Conservation (phyloP, 2,797 vertebrate species). For the Aplochiton taeniatus region DNA sequence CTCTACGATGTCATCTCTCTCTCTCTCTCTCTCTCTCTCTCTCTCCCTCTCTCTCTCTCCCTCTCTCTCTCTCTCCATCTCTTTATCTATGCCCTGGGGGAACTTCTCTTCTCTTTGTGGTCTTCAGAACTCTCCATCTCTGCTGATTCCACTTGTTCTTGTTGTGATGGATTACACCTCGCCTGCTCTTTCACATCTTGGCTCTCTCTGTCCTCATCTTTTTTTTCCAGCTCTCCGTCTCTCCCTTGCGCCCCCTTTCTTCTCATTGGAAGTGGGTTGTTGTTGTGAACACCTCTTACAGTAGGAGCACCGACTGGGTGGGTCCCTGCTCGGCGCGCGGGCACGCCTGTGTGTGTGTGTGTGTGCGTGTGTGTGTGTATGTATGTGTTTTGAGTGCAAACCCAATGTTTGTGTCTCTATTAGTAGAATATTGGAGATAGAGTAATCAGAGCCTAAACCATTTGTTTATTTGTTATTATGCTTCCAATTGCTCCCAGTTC, state of each 20-base stretch:
- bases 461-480: too few species aligned
- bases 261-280: conserved; percentile 25
- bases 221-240: not conserved
- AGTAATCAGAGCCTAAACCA: too few species aligned
- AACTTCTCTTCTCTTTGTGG: conserved; percentile 8
- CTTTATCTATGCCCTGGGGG: conserved; percentile 8
- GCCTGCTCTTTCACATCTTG: conserved; percentile 5
- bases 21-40: conserved; percentile 12
- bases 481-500: not conserved
- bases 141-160: conserved; percentile 32
- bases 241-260: not conserved
- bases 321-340: conserved; percentile 58
- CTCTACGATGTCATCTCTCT: too few species aligned
- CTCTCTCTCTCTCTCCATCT: not conserved
- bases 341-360: conserved; percentile 59
- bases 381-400: conserved; percentile 5
- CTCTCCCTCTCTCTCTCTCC: conserved; percentile 7
- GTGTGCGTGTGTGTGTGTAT: not conserved
- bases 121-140: conserved; percentile 24
- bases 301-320: conserved; percentile 67
- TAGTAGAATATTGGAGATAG: too few species aligned
- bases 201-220: not conserved
- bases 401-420: not conserved
- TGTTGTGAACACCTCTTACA: conserved; percentile 59
- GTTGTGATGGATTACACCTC: conserved; percentile 23